Percentiles rank a stretch among this genome's conserved stretches.
Evolutionary conservation across 2,113 vertebrate genomes (phyloP).

Genomic region (Tragelaphus strepsiceros): DNA sequence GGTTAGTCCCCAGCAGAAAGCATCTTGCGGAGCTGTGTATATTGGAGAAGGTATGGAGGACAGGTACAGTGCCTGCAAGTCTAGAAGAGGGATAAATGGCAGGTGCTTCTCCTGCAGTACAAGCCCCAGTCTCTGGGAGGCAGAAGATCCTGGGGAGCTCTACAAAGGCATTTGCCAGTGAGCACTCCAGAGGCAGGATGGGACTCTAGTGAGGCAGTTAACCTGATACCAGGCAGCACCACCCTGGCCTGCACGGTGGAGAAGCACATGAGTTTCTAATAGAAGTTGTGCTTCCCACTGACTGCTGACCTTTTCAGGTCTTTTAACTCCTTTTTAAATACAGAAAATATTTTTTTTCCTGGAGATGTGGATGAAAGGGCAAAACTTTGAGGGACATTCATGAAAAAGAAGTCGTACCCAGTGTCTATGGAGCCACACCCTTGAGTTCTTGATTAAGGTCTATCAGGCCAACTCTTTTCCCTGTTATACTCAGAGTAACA

Average conservation of each 20-base stretch:
- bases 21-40: fast-evolving
- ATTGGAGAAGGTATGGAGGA: neutral
- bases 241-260: too few species aligned
- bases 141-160: neutral
- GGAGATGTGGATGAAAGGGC: neutral
- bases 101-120: too few species aligned
- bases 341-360: neutral
- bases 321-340: neutral
- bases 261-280: neutral
- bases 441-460: too few species aligned
- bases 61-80: fast-evolving
- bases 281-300: neutral
- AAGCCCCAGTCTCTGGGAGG: neutral
- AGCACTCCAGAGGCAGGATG: neutral
- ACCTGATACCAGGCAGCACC: neutral
- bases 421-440: neutral
- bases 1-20: too few species aligned
- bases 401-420: neutral
- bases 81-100: neutral
- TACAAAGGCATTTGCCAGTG: neutral
- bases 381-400: neutral
- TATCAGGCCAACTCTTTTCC: too few species aligned
- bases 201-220: neutral
- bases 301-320: neutral
- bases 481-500: neutral